Conservation (phyloP, 2,797 vertebrate genomes). For the Pseudocheirus occidentalis region DNA sequence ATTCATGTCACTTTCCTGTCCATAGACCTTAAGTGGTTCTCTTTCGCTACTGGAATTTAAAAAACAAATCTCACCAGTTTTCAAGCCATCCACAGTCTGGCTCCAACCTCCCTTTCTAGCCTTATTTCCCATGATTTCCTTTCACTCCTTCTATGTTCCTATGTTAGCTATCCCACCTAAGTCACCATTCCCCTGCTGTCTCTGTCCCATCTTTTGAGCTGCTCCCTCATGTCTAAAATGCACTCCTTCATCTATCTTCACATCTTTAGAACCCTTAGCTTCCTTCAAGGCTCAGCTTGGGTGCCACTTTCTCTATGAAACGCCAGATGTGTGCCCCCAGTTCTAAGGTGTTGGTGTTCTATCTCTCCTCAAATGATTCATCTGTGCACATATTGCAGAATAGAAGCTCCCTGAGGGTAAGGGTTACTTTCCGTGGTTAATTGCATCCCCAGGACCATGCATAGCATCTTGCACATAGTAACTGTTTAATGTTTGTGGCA, state of each 20-base stretch:
- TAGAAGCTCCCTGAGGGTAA: background rate
- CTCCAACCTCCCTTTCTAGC: background rate
- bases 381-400: background rate
- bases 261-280: background rate
- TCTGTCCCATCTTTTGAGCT: background rate
- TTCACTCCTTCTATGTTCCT: background rate
- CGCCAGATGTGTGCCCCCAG: background rate
- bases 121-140: background rate
- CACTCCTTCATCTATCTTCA: background rate
- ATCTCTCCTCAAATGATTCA: background rate
- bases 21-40: background rate
- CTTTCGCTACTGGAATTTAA: background rate
- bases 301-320: background rate
- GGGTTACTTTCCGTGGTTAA: background rate
- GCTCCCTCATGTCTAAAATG: background rate
- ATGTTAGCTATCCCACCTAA: background rate
- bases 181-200: background rate
- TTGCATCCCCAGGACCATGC: background rate
- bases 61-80: background rate
- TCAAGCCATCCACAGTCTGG: background rate
- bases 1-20: background rate
- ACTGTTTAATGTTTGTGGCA: background rate
- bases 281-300: background rate
- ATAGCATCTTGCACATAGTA: background rate
- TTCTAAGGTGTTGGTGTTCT: background rate